phyloP scores from a whole-genome alignment of 2,888 invertebrate species.

The Girardia tigrina region DNA sequence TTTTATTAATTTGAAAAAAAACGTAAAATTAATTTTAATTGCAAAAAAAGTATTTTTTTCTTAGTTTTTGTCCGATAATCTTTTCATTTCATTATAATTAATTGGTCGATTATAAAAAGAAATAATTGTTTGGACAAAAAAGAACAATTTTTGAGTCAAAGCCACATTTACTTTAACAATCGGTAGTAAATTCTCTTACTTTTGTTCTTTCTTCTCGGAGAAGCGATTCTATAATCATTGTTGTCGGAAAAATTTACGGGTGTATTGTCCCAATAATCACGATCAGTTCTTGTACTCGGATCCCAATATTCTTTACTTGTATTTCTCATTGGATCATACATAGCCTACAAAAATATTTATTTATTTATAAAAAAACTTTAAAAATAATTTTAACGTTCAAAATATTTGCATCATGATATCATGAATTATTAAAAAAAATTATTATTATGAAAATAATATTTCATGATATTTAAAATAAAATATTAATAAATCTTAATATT shows the following conservation, averaged over 20 bases:
- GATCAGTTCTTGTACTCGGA: not conserved
- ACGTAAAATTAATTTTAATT: too few species aligned
- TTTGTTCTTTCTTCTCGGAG: conserved; percentile 15
- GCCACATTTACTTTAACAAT: not conserved
- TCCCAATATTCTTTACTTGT: conserved; percentile 5
- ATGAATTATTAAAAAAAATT: too few species aligned
- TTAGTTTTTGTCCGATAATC: too few species aligned
- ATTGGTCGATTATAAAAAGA: too few species aligned
- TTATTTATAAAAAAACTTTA: not conserved
- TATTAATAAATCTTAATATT: conserved; percentile 35
- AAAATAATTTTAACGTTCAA: not conserved
- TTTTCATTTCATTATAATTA: too few species aligned
- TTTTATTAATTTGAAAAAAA: too few species aligned
- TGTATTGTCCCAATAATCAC: not conserved
- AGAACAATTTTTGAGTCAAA: not conserved
- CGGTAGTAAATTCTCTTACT: not conserved
- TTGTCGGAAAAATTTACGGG: not conserved
- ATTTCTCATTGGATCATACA: not conserved
- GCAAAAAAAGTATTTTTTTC: too few species aligned
- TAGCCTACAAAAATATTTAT: not conserved
- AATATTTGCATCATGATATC: not conserved
- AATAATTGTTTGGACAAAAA: too few species aligned
- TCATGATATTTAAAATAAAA: not conserved
- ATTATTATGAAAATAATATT: not conserved
- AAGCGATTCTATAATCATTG: not conserved